Percentiles rank a stretch among this genome's conserved stretches.
Conservation (phyloP, 2,888 invertebrate species). For the Ochropleura plecta region DNA sequence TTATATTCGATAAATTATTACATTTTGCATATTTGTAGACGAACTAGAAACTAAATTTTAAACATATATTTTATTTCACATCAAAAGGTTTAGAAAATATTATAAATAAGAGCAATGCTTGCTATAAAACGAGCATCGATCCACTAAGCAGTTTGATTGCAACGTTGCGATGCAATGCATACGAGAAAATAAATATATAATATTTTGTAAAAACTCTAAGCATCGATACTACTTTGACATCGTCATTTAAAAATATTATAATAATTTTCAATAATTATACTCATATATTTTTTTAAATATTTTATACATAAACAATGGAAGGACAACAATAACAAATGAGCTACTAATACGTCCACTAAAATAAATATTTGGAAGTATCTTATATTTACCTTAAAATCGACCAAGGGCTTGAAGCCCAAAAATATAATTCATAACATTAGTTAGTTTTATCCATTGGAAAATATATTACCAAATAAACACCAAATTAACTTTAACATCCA, state of each 20-base stretch:
- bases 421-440: conserved; percentile 61
- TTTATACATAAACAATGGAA: conserved; percentile 69
- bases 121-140: conserved; percentile 40
- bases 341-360: conserved; percentile 66
- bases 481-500: conserved; percentile 43
- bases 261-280: conserved; percentile 43
- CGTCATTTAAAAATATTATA: conserved; percentile 46
- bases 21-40: conserved; percentile 54
- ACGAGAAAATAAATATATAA: conserved; percentile 18
- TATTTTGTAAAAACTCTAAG: conserved; percentile 30
- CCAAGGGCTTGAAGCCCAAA: conserved; percentile 74
- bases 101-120: conserved; percentile 30
- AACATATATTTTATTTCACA: conserved; percentile 35
- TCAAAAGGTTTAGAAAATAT: conserved; percentile 57
- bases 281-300: conserved; percentile 57
- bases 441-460: conserved; percentile 51
- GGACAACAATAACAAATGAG: conserved; percentile 70
- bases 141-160: conserved; percentile 21
- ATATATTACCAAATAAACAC: conserved; percentile 43
- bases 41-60: conserved; percentile 48
- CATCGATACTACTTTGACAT: conserved; percentile 34
- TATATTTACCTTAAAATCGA: conserved; percentile 67
- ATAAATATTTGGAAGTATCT: conserved; percentile 71
- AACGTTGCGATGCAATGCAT: conserved; percentile 14
- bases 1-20: conserved; percentile 72